Evolutionary conservation across 2,113 vertebrate species (phyloP).

Genomic region (Nesogale talazaci): DNA sequence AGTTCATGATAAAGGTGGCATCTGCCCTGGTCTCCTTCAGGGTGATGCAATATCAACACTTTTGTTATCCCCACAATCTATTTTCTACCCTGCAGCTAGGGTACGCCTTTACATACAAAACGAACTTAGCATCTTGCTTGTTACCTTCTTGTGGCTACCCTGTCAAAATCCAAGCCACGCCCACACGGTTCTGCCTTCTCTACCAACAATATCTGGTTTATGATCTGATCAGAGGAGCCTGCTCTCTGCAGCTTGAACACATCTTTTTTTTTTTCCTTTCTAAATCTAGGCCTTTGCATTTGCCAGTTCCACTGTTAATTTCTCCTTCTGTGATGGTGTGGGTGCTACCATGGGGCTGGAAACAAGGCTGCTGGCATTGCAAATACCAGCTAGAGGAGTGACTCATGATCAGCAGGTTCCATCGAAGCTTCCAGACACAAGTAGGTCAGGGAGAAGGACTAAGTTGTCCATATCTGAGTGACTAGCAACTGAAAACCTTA

Average conservation of each 20-base stretch:
- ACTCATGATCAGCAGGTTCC: too few relatives aligned
- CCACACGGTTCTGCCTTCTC: neutral
- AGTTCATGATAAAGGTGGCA: neutral
- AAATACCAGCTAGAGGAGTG: too few relatives aligned
- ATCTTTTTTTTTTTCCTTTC: neutral
- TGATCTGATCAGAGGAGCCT: accelerated
- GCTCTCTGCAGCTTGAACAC: neutral
- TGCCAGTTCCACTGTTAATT: neutral
- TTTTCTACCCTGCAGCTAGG: neutral
- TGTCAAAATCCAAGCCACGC: neutral
- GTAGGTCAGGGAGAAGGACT: too few relatives aligned
- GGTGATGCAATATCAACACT: neutral
- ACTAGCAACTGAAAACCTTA: too few relatives aligned
- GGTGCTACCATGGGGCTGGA: too few relatives aligned
- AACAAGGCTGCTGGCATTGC: too few relatives aligned
- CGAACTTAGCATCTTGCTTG: neutral
- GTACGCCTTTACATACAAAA: neutral
- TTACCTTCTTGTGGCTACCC: neutral
- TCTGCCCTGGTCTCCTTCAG: neutral
- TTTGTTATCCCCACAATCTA: neutral
- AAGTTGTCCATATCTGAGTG: too few relatives aligned
- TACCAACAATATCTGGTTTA: neutral
- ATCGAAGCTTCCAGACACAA: too few relatives aligned
- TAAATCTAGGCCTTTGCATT: neutral
- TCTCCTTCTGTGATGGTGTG: neutral